Percentiles rank a stretch among this genome's conserved stretches.
phyloP scores from a whole-genome alignment of 2,888 invertebrate genomes.

The Drosophila mettleri region DNA sequence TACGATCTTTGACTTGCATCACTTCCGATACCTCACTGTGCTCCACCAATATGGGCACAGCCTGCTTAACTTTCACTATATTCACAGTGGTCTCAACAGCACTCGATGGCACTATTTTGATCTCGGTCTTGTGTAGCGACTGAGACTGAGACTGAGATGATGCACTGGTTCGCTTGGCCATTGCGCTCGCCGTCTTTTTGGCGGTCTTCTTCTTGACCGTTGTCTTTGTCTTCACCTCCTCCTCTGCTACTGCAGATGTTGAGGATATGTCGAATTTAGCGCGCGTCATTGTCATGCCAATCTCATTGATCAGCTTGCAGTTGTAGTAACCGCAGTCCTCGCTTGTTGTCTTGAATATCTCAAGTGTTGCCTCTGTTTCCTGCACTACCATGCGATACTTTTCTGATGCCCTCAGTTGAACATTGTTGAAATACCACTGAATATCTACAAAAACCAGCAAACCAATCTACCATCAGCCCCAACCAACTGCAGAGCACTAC shows the following conservation, averaged over 20 bases:
- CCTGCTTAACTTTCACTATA: constrained; percentile 73
- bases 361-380: constrained; percentile 90
- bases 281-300: constrained; percentile 92
- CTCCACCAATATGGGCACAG: constrained; percentile 81
- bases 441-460: constrained; percentile 87
- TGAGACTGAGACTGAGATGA: constrained; percentile 76
- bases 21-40: constrained; percentile 86
- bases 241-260: constrained; percentile 63
- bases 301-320: constrained; percentile 94
- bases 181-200: constrained; percentile 62
- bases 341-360: constrained; percentile 88
- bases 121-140: constrained; percentile 73
- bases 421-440: constrained; percentile 94
- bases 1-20: constrained; percentile 85
- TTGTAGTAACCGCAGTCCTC: constrained; percentile 91
- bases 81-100: constrained; percentile 76
- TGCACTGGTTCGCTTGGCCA: constrained; percentile 85
- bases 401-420: constrained; percentile 90
- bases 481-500: constrained; percentile 18
- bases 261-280: constrained; percentile 90
- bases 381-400: constrained; percentile 89
- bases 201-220: constrained; percentile 70
- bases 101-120: constrained; percentile 74
- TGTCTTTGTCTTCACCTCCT: constrained; percentile 82
- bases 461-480: constrained; percentile 42